Conservation (phyloP, 2,113 vertebrate species). For the Rallus limicola region DNA sequence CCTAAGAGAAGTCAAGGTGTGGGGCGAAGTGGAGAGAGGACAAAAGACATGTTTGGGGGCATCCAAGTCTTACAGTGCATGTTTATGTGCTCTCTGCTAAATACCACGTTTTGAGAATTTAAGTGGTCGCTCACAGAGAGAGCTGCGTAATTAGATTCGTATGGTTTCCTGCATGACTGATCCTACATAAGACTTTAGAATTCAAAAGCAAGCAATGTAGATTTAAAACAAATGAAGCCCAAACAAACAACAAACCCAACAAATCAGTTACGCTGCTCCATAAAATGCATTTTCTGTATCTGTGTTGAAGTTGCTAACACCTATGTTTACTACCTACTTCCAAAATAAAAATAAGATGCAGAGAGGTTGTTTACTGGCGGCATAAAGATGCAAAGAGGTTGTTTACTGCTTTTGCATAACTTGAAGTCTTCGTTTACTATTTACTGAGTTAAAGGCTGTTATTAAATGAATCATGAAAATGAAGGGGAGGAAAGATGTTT, state of each 20-base stretch:
- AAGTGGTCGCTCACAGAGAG: not conserved
- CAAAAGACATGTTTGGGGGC: not conserved
- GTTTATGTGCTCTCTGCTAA: not conserved
- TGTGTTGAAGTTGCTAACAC: not conserved
- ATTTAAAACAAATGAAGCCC: not conserved
- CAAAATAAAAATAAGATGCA: not conserved
- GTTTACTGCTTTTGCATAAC: not conserved
- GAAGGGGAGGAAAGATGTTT: not conserved
- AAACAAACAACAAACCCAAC: not conserved
- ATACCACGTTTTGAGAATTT: not conserved
- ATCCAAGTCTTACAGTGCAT: not conserved
- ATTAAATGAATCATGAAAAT: not conserved
- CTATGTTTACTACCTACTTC: not conserved
- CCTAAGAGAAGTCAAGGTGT: not conserved
- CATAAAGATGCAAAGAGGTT: not conserved
- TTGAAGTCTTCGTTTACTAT: not conserved
- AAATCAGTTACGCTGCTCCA: not conserved
- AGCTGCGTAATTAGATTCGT: not conserved
- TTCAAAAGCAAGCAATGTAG: not conserved
- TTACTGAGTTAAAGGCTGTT: not conserved
- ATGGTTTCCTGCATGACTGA: not conserved
- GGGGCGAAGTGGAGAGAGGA: not conserved
- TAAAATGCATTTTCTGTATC: not conserved
- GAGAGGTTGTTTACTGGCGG: not conserved
- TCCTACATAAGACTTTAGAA: not conserved